A percentile compares a stretch with the other conserved stretches of the same genome.
Evolutionary conservation across 2,113 vertebrate species (phyloP).

Genomic region (Ovis aries): DNA sequence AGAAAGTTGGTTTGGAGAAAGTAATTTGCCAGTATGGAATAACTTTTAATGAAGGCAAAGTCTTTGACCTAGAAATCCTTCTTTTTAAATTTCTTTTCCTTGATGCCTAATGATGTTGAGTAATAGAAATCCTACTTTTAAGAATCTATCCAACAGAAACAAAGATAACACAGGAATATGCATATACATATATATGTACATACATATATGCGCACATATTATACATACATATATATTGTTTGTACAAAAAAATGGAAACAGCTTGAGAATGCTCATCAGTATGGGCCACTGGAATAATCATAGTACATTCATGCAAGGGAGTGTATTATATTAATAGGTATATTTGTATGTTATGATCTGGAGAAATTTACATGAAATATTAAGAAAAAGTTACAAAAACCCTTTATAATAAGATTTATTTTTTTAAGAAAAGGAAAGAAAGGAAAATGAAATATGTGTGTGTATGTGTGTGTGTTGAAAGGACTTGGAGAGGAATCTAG

Average conservation of each 20-base stretch:
- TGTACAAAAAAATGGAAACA: neutral
- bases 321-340: neutral
- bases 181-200: neutral
- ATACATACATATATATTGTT: no score
- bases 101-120: neutral
- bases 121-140: neutral
- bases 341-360: neutral
- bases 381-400: neutral
- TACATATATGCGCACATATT: accelerated
- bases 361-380: neutral
- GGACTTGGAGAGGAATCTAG: accelerated
- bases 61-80: neutral
- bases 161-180: neutral
- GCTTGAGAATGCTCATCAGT: neutral
- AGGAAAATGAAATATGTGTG: neutral
- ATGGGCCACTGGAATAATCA: neutral
- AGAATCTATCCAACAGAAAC: neutral
- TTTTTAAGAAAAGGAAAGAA: neutral
- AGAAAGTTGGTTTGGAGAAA: neutral
- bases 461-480: neutral
- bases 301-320: accelerated
- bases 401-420: neutral
- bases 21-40: neutral
- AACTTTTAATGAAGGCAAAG: neutral
- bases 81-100: neutral